phyloP scores from a whole-genome alignment of 2,888 invertebrate genomes.

The Boloria selene region DNA sequence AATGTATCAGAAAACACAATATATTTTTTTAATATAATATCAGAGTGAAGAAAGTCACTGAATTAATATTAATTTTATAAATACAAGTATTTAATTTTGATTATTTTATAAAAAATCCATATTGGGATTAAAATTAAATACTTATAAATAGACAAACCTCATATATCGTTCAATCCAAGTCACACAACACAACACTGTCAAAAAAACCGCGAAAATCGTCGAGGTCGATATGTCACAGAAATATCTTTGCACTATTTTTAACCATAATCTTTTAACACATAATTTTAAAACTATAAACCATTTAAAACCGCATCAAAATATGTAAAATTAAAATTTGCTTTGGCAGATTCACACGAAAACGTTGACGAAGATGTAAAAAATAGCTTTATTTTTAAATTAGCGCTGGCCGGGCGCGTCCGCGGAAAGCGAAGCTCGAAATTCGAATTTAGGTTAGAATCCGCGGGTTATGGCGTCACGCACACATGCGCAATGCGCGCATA shows the following conservation, averaged over 20 bases:
- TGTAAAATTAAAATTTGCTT: conserved; percentile 15
- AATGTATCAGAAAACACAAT: too few species aligned
- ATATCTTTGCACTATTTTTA: conserved; percentile 65
- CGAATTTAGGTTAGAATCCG: conserved; percentile 80
- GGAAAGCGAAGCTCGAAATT: conserved; percentile 70
- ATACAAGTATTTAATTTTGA: too few species aligned
- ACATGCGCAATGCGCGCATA: conserved; percentile 64
- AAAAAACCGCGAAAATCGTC: conserved; percentile 45
- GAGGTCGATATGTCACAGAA: conserved; percentile 65
- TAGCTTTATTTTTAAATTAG: conserved; percentile 72
- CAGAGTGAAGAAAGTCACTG: too few species aligned
- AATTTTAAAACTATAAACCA: conserved; percentile 8
- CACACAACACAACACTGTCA: conserved; percentile 39
- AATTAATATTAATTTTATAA: too few species aligned
- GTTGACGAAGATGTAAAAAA: conserved; percentile 47
- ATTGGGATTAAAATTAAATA: background rate
- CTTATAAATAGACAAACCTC: conserved; percentile 33
- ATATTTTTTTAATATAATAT: too few species aligned
- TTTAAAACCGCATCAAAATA: conserved; percentile 23
- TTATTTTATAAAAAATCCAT: too few species aligned
- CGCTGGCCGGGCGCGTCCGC: conserved; percentile 68
- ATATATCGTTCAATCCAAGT: conserved; percentile 33
- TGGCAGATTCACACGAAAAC: conserved; percentile 34
- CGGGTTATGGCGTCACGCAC: conserved; percentile 72
- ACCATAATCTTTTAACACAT: conserved; percentile 52